Evolutionary conservation across 2,113 vertebrate species (phyloP), one percentile per base, ranked within the genome.

Genomic region (Empidonax traillii): DNA sequence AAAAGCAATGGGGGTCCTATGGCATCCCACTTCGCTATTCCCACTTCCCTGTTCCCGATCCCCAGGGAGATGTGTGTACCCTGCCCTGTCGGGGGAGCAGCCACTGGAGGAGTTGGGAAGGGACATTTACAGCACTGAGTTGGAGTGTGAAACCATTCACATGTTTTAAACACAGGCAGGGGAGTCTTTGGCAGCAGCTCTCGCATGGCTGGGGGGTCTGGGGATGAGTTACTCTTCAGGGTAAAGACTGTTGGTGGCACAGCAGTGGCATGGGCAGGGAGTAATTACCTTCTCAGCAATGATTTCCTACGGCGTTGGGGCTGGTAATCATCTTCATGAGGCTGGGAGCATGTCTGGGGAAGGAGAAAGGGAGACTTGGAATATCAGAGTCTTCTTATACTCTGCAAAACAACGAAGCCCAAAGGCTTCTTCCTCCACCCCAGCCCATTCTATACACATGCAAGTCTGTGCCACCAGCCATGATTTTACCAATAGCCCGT

Each of bases 161-260:
- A 0, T 33, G 27, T 63, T 56, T 35, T 37, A 75, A 85, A 12
- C 13, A 11, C 3, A 25, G 28, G 6, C 18, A 8, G 14, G 25
- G 14, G 37, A 52, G 22, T 18, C 43, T 25, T 20, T 0, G 2
- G n/a, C 14, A 13, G 28, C 9, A 0, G 27, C 6, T 4, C 27
- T 23, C 4, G 0, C 3, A 4, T 2, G 25, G 16, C 72, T 28
- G 41, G 4, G 6, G 41, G 33, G 31, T 47, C 14, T 47, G 4
- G 12, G 43, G 55, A 59, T n/a, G 43, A 59, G 55, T 12, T 37
- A 20, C 25, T 47, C 14, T 47, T 13, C 31, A 17, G 10, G 23
- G 72, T 9, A 46, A 47, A 58, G 53, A 12, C 49, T 51, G 21
- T 51, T 25, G 74, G 58, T 51, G 35, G 44, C 44, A 49, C 35